phyloP scores from a whole-genome alignment of 2,797 vertebrate species.

The Fistularia tabacaria region DNA sequence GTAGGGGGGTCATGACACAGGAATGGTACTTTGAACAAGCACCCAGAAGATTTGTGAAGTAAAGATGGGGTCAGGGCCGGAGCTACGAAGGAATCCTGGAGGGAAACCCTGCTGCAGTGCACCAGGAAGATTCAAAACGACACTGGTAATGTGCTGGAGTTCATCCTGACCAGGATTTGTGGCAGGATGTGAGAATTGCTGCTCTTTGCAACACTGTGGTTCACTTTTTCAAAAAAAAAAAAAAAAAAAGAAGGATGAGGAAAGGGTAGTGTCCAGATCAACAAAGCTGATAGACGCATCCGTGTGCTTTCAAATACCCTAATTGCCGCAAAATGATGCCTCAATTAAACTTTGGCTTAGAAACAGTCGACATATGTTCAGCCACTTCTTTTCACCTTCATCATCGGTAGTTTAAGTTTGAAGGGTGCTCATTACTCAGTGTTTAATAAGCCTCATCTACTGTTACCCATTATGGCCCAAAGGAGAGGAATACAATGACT shows the following conservation, averaged over 20 bases:
- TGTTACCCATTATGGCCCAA: too few species aligned
- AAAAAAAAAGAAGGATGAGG: slow-evolving; percentile 9
- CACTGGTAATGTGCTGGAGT: slow-evolving; percentile 3
- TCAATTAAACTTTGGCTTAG: too few species aligned
- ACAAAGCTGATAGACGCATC: slow-evolving; percentile 2
- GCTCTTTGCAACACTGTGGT: background rate
- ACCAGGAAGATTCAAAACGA: slow-evolving; percentile 2
- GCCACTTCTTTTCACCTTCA: too few species aligned
- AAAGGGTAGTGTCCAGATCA: background rate
- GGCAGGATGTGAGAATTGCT: slow-evolving; percentile 9
- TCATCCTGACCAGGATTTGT: slow-evolving; percentile 6
- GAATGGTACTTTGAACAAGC: background rate
- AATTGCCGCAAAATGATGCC: too few species aligned
- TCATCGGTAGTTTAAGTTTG: too few species aligned
- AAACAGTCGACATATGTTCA: too few species aligned
- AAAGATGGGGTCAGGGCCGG: background rate
- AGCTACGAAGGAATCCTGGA: background rate
- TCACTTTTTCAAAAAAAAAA: background rate
- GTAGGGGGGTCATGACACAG: background rate
- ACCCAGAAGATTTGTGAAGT: background rate
- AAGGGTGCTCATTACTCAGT: too few species aligned
- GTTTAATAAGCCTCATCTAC: too few species aligned
- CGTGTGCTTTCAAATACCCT: background rate
- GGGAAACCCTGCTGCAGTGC: slow-evolving; percentile 7
- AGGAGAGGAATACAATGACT: too few species aligned